Base-by-base conservation (phyloP, 2,113 vertebrate species). In the Puffinus mauretanicus region DNA sequence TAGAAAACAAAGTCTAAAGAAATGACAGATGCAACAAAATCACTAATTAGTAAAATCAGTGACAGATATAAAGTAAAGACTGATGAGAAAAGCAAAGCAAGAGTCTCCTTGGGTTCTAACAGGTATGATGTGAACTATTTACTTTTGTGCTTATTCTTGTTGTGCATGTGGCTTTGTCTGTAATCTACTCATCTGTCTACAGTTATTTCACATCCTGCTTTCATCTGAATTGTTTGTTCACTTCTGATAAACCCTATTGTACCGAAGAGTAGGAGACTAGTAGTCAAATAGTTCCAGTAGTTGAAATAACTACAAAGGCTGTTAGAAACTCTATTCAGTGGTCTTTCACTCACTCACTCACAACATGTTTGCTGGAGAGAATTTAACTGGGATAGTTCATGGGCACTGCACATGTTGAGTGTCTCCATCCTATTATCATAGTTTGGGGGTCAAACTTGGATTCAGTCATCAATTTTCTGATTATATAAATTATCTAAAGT, bases 21-120 rank as follows among this genome's bases (percentile, higher is more conserved):
- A 92, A 62, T 90, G 46, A 54, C 85, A 89, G 96, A 97, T 92
- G 70, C 92, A 96, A 78, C 98, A 79, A 96, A 98, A 80, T 96
- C 97, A 20, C 96, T 98, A 64, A 97, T 98, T 75, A 98, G 38
- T 77, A 97, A 98, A 86, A 98, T 98, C 88, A 98, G 97, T 95
- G 97, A 97, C 66, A 97, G 96, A 71, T 98, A 98, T 8, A 97
- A 94, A 91, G 24, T 51, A 44, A 97, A 77, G 67, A 86, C 85
- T 47, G 71, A 47, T 25, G 61, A 60, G 34, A 94, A 92, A 62
- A 89, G 73, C 95, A 98, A 95, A 91, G 21, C 76, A 84, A 96
- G 96, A 77, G 87, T 93, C 18, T 90, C 96, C 44, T 62, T 93
- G 66, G 54, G 47, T 88, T 83, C 91, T 30, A 86, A 72, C 66